A percentile compares a stretch with the other conserved stretches of the same genome.
Conservation (phyloP, 1,140 invertebrate genomes). For the Ceratoteleas bidentatus region DNA sequence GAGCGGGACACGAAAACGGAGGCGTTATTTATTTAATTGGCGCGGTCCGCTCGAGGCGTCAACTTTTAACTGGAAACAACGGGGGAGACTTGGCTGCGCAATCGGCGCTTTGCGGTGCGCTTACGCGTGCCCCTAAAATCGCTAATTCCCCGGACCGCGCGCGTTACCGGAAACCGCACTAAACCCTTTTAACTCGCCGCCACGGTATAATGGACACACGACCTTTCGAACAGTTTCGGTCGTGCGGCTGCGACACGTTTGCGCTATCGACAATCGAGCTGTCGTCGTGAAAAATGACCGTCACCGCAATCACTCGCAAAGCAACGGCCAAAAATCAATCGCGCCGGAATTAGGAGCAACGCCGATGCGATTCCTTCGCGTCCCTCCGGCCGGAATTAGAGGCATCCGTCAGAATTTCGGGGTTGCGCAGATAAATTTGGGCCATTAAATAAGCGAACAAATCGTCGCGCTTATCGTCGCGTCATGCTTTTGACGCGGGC, state of each 20-base stretch:
- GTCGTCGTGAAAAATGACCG: constrained; percentile 34
- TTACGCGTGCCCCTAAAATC: constrained; percentile 53
- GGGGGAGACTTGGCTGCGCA: not conserved
- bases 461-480: constrained; percentile 60
- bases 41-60: no score
- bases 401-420: constrained; percentile 19
- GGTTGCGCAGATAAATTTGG: constrained; percentile 24
- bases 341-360: no score
- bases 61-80: no score
- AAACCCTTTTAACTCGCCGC: constrained; percentile 61
- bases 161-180: constrained; percentile 61
- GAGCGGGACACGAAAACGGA: not conserved
- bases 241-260: constrained; percentile 23
- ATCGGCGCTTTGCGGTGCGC: constrained; percentile 53
- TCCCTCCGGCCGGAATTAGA: constrained; percentile 7
- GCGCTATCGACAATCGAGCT: constrained; percentile 23
- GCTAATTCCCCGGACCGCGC: constrained; percentile 63
- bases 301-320: constrained; percentile 5
- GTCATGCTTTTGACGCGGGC: constrained; percentile 51
- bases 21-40: not conserved
- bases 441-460: constrained; percentile 53
- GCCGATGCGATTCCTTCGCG: no score
- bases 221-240: constrained; percentile 33
- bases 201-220: constrained; percentile 36
- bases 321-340: constrained; percentile 55